Base-by-base conservation (phyloP, 1,140 invertebrate genomes). In the Drosophila lacteicornis region DNA sequence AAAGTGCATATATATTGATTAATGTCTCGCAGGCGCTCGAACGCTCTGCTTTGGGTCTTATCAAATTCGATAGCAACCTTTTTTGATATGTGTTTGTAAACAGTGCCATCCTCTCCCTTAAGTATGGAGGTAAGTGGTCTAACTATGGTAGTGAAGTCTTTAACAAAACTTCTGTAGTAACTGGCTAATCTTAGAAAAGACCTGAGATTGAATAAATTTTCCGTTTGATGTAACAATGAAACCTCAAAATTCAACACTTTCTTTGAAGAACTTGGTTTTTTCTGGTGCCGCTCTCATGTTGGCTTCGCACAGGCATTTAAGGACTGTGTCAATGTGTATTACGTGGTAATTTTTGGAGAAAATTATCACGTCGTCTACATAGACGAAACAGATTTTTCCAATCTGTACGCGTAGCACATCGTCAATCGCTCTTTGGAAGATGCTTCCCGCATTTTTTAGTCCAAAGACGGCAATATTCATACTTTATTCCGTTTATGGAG, bases 111-210 rank as follows among this genome's bases (percentile, higher is more conserved):
- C 30, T 22, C 19, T 22, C 2, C 30, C 30, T 30, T 30, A 30
- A 30, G 30, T 30, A 30, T 19, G 30, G 30, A 30, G 30, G 30
- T 8, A 30, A 30, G 30, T 22, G 53, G 46, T 12, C 58, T 30
- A 11, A 59, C 57, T 57, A 78, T 75, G 1, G 46, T 8, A 3
- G 62, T 57, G n/a, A 60, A 61, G n/a, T 61, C 45, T 25, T 45
- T 57, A 1, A 68, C 15, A 15, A 74, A 68, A 13, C 19, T 22
- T 22, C 19, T 22, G 19, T 22, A 22, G 19, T 22, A 22, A 2
- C 19, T 22, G 19, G 19, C 19, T 22, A 22, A 22, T 22, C 19
- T 2, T 22, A 22, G 19, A 22, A 22, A 22, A 22, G 19, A 22
- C n/a, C 33, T 36, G 19, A 61, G 25, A 25, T 47, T 50, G 22